Conservation (phyloP, 2,113 vertebrate genomes). For the western clawed frog (Xenopus tropicalis) region DNA sequence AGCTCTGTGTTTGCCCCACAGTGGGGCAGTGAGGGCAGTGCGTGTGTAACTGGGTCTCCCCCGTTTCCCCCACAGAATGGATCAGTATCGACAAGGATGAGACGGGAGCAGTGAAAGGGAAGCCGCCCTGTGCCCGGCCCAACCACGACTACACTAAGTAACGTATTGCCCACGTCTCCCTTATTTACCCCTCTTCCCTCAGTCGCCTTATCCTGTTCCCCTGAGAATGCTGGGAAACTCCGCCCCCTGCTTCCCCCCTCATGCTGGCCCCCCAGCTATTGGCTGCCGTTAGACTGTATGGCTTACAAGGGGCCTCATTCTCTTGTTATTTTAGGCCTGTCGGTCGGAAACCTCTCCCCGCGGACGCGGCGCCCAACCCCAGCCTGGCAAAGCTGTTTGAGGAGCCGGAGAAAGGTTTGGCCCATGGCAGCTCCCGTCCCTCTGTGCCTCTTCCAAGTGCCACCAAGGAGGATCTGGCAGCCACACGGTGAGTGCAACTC, state of each 20-base stretch:
- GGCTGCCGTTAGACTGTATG: too few species aligned
- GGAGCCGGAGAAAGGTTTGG: slow-evolving; percentile 70
- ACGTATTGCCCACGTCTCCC: neutral
- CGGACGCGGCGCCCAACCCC: slow-evolving; percentile 46
- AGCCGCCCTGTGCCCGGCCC: slow-evolving; percentile 62
- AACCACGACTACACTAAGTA: slow-evolving; percentile 78
- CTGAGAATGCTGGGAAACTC: too few species aligned
- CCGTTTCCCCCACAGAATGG: slow-evolving; percentile 73
- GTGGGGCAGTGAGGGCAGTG: too few species aligned
- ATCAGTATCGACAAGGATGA: slow-evolving; percentile 95
- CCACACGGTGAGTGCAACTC: slow-evolving; percentile 63
- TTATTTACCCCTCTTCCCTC: neutral
- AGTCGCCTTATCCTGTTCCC: too few species aligned
- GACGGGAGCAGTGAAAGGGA: slow-evolving; percentile 76
- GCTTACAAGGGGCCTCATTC: too few species aligned
- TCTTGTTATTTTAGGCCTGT: slow-evolving; percentile 60
- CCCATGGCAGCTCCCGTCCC: slow-evolving; percentile 50
- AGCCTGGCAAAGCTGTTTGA: slow-evolving; percentile 72
- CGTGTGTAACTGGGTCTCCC: too few species aligned
- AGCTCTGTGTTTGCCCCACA: too few species aligned
- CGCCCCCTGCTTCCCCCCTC: too few species aligned
- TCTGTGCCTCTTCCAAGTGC: slow-evolving; percentile 57
- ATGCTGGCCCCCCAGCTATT: too few species aligned
- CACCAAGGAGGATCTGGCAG: slow-evolving; percentile 67
- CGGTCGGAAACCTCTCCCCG: slow-evolving; percentile 62